Conservation (phyloP, 2,113 vertebrate species). For the Orcinus orca region DNA sequence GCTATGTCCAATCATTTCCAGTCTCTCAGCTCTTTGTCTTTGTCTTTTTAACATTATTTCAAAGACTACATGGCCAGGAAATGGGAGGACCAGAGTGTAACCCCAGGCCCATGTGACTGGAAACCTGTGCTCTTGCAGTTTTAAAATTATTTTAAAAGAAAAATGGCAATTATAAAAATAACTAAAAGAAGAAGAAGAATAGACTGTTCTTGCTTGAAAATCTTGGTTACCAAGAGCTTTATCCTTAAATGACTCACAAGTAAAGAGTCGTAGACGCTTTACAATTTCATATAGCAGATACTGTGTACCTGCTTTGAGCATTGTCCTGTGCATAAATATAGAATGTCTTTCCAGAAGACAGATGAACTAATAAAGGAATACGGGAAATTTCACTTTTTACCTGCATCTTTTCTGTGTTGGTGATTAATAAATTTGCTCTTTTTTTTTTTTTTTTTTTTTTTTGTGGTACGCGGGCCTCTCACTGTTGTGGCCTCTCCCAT, state of each 20-base stretch:
- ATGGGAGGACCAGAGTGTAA: background rate
- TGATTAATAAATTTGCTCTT: background rate
- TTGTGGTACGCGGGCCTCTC: too few species aligned
- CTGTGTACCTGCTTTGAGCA: background rate
- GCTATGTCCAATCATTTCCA: background rate
- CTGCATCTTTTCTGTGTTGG: background rate
- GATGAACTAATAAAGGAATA: background rate
- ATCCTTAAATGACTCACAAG: background rate
- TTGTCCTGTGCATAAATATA: background rate
- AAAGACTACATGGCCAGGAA: background rate
- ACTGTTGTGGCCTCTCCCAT: too few species aligned
- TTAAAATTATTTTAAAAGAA: conserved; percentile 4
- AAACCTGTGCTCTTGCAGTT: background rate
- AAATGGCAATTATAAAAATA: background rate
- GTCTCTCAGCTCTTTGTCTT: background rate
- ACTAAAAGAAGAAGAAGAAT: background rate
- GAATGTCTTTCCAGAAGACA: background rate
- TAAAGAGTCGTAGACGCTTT: background rate
- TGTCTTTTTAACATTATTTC: background rate
- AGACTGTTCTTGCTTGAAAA: background rate
- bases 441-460: background rate
- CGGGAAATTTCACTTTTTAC: background rate
- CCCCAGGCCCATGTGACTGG: background rate
- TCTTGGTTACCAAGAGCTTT: background rate
- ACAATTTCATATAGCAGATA: background rate